Evolutionary conservation across 1,140 invertebrate genomes (phyloP), one percentile per base, ranked within the genome.

Genomic region (Drosophila ercepeae): DNA sequence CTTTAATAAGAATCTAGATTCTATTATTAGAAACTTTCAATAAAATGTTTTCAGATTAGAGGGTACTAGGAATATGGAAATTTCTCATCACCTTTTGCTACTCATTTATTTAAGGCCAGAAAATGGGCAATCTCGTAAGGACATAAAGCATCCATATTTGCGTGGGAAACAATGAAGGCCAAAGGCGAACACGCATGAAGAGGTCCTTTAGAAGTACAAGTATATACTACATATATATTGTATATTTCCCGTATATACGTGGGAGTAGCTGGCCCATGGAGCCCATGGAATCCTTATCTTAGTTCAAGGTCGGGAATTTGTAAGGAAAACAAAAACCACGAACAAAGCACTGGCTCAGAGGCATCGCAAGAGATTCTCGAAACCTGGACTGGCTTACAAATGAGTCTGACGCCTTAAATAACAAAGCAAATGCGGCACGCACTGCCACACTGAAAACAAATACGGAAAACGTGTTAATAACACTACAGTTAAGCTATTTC

Each of bases 241-340:
- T 55, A 11, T 25, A n/a, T n/a, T n/a, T n/a, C n/a, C n/a, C n/a
- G 36, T 48, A 27, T 25, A 8, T 2, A 14, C 45, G 54, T 21
- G 21, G 9, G 23, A 49, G 14, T 23, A 14, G 9, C 11, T 32
- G 29, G 29, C 29, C 29, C 9, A 11, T 13, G 21, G 21, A 16
- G 13, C 36, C n/a, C n/a, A n/a, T n/a, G n/a, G n/a, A 39, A 53
- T 45, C 39, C 19, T 71, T 46, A 52, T 46, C 54, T 51, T 8
- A 29, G 54, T 59, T 41, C 67, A 71, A 60, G 68, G 54, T 36
- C 54, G 14, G 34, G 25, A 52, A 71, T 71, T 59, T 52, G 49
- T 45, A 71, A 71, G 68, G n/a, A 60, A 71, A 71, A 71, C 67
- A 71, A 71, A 46, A 32, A 34, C 29, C 13, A 60, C 25, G 36